Evolutionary conservation across 1,140 invertebrate species (phyloP).

Genomic region (Ectropis grisescens): DNA sequence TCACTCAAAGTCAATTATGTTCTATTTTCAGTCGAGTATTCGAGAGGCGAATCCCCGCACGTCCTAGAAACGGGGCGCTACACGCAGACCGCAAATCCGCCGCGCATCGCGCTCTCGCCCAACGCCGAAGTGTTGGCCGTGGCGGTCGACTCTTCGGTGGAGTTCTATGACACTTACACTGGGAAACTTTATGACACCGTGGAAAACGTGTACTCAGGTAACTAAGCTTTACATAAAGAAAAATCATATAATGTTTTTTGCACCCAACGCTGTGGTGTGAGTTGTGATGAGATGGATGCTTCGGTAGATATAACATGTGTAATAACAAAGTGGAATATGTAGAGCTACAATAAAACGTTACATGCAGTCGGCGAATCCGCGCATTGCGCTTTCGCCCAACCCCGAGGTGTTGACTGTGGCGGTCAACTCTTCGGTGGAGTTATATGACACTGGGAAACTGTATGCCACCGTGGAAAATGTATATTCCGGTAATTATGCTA

Average conservation of each 20-base stretch:
- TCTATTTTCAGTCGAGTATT: constrained; percentile 79
- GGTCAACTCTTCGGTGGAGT: constrained; percentile 73
- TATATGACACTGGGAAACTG: constrained; percentile 78
- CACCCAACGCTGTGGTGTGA: too few relatives aligned
- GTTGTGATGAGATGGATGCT: too few relatives aligned
- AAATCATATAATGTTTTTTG: too few relatives aligned
- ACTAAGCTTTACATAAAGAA: too few relatives aligned
- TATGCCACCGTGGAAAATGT: constrained; percentile 78
- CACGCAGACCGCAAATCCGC: constrained; percentile 58
- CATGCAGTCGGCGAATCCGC: constrained; percentile 57
- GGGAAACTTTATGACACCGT: constrained; percentile 76
- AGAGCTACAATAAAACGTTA: too few relatives aligned
- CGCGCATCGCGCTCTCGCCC: constrained; percentile 78
- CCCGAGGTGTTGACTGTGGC: constrained; percentile 80
- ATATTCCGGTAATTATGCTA: constrained; percentile 70
- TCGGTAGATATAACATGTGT: too few relatives aligned
- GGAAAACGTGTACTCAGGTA: constrained; percentile 74
- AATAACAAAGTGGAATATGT: too few relatives aligned
- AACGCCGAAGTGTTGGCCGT: constrained; percentile 83
- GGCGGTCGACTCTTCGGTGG: constrained; percentile 73
- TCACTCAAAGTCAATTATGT: too few relatives aligned
- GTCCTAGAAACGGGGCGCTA: constrained; percentile 75
- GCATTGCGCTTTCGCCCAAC: constrained; percentile 82
- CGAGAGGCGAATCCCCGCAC: constrained; percentile 83
- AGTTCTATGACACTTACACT: constrained; percentile 79